phyloP scores from a whole-genome alignment of 2,113 vertebrate genomes.

The Elgaria multicarinata region DNA sequence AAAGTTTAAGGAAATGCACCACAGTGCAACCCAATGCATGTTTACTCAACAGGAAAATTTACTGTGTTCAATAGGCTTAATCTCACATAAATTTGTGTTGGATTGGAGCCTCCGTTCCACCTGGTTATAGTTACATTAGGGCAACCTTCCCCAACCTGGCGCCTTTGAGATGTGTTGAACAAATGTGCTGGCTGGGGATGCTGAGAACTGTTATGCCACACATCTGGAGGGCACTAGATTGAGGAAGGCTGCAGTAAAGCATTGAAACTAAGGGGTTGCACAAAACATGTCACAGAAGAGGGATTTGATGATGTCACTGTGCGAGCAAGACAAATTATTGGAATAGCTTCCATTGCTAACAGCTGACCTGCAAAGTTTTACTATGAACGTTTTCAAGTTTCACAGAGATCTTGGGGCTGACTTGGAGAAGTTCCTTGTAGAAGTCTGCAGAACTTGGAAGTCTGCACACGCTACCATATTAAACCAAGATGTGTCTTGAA shows the following conservation, averaged over 20 bases:
- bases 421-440: no score
- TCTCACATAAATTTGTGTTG: not conserved
- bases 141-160: no score
- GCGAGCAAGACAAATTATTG: not conserved
- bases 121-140: no score
- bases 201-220: not conserved
- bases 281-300: not conserved
- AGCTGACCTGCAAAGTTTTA: not conserved
- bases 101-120: not conserved
- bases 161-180: no score
- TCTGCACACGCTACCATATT: rapidly evolving
- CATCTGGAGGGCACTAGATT: no score
- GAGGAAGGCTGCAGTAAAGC: not conserved
- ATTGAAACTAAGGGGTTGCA: not conserved
- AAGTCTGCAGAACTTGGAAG: not conserved
- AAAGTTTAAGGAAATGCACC: not conserved
- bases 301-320: not conserved
- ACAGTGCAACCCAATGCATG: not conserved
- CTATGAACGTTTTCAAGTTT: not conserved
- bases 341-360: not conserved
- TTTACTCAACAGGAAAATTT: not conserved
- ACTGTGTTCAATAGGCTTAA: not conserved
- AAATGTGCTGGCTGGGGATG: no score
- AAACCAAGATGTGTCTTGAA: not conserved
- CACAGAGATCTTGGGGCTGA: not conserved